These are phyloP conservation scores for Seira ritae DNA, from an alignment of 2,888 invertebrate species.

Conservation along the genomic window DNA sequence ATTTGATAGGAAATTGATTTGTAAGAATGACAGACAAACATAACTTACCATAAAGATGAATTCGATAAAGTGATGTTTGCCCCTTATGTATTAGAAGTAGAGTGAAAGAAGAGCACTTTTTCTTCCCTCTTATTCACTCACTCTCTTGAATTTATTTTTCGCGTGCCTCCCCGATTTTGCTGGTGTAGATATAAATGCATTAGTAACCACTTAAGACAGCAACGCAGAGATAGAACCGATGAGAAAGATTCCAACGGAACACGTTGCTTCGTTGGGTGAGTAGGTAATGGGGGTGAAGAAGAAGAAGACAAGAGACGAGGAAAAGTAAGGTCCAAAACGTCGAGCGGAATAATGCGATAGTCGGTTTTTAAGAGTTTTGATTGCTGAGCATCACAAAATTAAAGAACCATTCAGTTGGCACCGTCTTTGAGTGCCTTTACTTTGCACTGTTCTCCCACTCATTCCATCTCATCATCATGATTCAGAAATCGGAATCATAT, in stretches of 20 bases:
- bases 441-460: not conserved
- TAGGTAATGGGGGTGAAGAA: constrained; percentile 58
- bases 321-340: constrained; percentile 40
- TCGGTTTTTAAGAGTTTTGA: constrained; percentile 62
- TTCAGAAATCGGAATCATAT: too few relatives aligned
- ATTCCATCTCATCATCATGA: too few relatives aligned
- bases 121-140: constrained; percentile 17
- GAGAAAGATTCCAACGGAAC: constrained; percentile 28
- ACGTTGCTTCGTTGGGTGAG: constrained; percentile 44
- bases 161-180: constrained; percentile 17
- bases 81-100: not conserved
- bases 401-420: constrained; percentile 62
- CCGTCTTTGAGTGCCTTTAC: constrained; percentile 47
- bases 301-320: constrained; percentile 36
- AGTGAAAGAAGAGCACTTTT: constrained; percentile 15
- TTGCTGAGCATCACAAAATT: constrained; percentile 62
- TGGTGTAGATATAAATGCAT: constrained; percentile 47
- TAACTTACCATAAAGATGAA: too few relatives aligned
- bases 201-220: constrained; percentile 53
- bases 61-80: not conserved
- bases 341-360: constrained; percentile 62
- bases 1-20: too few relatives aligned
- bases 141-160: constrained; percentile 51
- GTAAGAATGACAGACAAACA: too few relatives aligned
- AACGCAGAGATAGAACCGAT: constrained; percentile 33